Evolutionary conservation across 2,888 invertebrate genomes (phyloP).

Genomic region (Allophyes oxyacanthae): DNA sequence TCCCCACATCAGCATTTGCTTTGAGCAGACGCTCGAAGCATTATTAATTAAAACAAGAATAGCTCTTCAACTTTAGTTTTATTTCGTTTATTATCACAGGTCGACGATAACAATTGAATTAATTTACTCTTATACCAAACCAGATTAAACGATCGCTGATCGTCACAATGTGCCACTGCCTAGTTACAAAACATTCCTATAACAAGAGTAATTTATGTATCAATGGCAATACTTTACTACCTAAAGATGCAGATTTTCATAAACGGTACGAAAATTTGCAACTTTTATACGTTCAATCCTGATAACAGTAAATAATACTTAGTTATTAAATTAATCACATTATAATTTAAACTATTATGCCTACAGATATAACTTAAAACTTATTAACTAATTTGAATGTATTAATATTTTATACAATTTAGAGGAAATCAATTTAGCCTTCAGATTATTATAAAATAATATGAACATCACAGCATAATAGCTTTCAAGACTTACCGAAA

Average conservation of each 20-base stretch:
- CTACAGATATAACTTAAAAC: constrained; percentile 30
- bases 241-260: constrained; percentile 77
- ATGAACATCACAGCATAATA: constrained; percentile 54
- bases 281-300: constrained; percentile 55
- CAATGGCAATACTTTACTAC: constrained; percentile 28
- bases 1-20: too few species aligned
- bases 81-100: constrained; percentile 77
- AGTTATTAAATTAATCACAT: constrained; percentile 47
- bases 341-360: constrained; percentile 44
- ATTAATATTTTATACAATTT: constrained; percentile 43
- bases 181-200: constrained; percentile 37
- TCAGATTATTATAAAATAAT: constrained; percentile 47
- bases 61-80: constrained; percentile 42
- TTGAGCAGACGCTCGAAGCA: too few species aligned
- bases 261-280: constrained; percentile 71
- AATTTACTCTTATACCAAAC: constrained; percentile 42
- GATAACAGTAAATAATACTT: constrained; percentile 38
- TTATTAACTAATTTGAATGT: constrained; percentile 46
- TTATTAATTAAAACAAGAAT: too few species aligned
- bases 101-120: constrained; percentile 66
- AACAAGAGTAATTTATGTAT: constrained; percentile 30
- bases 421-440: constrained; percentile 56
- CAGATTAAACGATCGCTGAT: constrained; percentile 32
- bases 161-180: constrained; percentile 43
- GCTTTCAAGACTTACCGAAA: constrained; percentile 45